Evolutionary conservation across 2,888 invertebrate species (phyloP).

Genomic region (Lasius fuliginosus): DNA sequence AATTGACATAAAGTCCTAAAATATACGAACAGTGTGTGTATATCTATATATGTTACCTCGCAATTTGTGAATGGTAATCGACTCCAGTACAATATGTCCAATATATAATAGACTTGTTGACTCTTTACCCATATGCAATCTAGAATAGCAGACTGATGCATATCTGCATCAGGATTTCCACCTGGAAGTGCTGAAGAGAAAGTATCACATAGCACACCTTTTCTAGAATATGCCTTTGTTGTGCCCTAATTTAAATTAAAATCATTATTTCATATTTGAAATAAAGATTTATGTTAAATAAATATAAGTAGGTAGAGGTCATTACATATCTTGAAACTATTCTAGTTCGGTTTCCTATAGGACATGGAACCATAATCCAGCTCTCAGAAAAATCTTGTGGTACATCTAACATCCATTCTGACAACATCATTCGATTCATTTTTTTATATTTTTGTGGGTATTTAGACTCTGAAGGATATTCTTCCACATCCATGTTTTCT

Average conservation of each 20-base stretch:
- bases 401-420: constrained; percentile 97
- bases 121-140: constrained; percentile 93
- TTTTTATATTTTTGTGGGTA: constrained; percentile 76
- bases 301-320: background rate
- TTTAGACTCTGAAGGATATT: constrained; percentile 21
- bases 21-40: constrained; percentile 37
- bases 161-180: constrained; percentile 87
- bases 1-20: constrained; percentile 46
- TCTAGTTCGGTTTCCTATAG: constrained; percentile 94
- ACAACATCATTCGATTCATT: constrained; percentile 92
- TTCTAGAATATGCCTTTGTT: constrained; percentile 91
- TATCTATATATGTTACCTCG: constrained; percentile 88
- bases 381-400: constrained; percentile 92
- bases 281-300: background rate
- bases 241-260: constrained; percentile 87
- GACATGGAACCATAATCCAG: constrained; percentile 93
- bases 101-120: constrained; percentile 90
- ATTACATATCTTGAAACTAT: constrained; percentile 91
- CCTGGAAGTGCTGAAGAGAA: constrained; percentile 91
- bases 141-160: constrained; percentile 89
- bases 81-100: constrained; percentile 95
- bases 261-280: constrained; percentile 33
- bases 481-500: constrained; percentile 72
- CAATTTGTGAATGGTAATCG: constrained; percentile 90
- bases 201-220: constrained; percentile 86